Evolutionary conservation across 2,797 vertebrate species (phyloP).

Genomic region (Siniperca undulata): DNA sequence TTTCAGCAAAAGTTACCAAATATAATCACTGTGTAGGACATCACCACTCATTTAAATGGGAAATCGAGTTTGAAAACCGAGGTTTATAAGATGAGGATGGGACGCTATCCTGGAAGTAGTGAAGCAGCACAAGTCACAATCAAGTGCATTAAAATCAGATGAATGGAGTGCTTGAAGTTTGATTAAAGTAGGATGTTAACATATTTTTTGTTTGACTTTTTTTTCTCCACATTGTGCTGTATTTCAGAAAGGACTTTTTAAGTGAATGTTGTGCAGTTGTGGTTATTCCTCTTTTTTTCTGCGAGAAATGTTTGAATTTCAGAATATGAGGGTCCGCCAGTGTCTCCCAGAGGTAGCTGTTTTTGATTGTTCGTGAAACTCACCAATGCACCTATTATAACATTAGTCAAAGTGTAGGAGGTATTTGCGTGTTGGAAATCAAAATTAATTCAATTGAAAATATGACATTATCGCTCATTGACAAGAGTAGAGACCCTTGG

Average conservation of each 20-base stretch:
- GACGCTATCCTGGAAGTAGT: constrained; percentile 8
- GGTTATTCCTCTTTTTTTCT: not conserved
- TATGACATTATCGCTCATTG: not conserved
- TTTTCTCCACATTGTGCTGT: not conserved
- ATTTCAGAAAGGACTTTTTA: not conserved
- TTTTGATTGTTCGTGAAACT: not conserved
- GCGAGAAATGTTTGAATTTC: not conserved
- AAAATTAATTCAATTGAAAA: constrained; percentile 10
- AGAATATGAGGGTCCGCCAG: not conserved
- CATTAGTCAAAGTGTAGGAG: not conserved
- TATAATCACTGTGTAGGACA: constrained; percentile 40
- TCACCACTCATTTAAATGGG: constrained; percentile 36
- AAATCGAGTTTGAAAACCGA: constrained; percentile 42
- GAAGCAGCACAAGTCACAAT: constrained; percentile 7
- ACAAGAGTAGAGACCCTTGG: not conserved
- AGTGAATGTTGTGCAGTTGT: not conserved
- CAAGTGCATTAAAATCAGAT: constrained; percentile 23
- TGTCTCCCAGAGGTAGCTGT: not conserved
- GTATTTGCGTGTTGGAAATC: not conserved
- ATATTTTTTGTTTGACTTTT: not conserved
- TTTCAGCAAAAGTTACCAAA: constrained; percentile 66
- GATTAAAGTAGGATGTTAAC: not conserved
- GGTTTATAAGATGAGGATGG: constrained; percentile 26
- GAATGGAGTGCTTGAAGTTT: not conserved
- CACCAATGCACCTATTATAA: not conserved